Base-by-base conservation (phyloP, 23 tunicate species). In the Styela plicata region DNA sequence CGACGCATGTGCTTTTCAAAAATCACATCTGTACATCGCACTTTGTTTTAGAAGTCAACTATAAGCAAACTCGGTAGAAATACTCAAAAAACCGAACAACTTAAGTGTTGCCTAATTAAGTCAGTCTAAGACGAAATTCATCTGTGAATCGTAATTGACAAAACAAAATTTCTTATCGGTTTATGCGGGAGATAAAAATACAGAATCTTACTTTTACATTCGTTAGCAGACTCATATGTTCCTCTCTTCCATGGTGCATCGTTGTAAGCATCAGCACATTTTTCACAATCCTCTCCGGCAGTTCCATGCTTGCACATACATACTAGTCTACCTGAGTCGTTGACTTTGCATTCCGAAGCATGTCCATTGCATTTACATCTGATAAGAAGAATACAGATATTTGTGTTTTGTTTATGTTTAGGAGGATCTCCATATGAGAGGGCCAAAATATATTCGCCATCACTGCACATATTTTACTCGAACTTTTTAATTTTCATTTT, bases 361-460 rank as follows among this genome's bases (percentile, higher is more conserved):
- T 92, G 97, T 10, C 91, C 91, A 83, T 92, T 92, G 61, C 97
- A 92, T 13, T 86, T 23, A 65, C 97, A 92, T 32, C 91, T 90
- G 85, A 1, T 32, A 31, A 73, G 24, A 29, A 17, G 57, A 66
- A 66, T 5, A 5, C 13, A 7, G 57, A 44, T 44, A 44, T 18
- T 18, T 19, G 19, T 61, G 64, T 61, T 61, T 61, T 18, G 19
- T 18, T 61, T 19, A 18, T 18, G 21, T 19, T 61, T 61, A 21
- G 64, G 19, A 61, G 21, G 21, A 61, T 61, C 64, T 61, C 21
- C 21, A 21, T 18, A 18, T 61, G 19, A 18, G 64, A 61, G 19
- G 19, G 19, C 21, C 64, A 61, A 61, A 18, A 21, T n/a, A n/a
- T n/a, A n/a, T n/a, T n/a, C n/a, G n/a, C n/a, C n/a, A n/a, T n/a